These are phyloP conservation scores for Patella pellucida DNA, from an alignment of 2,888 invertebrate genomes.

Conservation along the genomic window DNA sequence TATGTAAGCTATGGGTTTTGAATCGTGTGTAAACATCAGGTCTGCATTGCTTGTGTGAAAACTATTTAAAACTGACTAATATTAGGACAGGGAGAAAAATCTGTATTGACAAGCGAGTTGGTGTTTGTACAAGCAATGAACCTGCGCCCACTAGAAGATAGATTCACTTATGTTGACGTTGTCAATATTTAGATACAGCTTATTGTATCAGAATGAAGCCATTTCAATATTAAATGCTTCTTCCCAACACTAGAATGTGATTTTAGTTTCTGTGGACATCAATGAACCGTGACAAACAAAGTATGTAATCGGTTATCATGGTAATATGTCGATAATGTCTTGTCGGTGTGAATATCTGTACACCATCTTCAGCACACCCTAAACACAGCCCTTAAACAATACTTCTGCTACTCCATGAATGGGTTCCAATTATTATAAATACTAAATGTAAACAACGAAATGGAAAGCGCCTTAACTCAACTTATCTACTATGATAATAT, in stretches of 20 bases:
- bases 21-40: background rate
- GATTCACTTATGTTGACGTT: background rate
- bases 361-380: too few relatives aligned
- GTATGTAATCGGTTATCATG: too few relatives aligned
- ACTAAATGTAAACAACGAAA: too few relatives aligned
- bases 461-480: too few relatives aligned
- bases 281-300: too few relatives aligned
- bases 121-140: constrained; percentile 2
- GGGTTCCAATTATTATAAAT: too few relatives aligned
- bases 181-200: constrained; percentile 4
- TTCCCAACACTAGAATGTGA: background rate
- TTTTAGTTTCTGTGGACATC: background rate
- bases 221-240: background rate
- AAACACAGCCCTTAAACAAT: too few relatives aligned
- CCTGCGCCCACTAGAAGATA: background rate
- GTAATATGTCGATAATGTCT: too few relatives aligned
- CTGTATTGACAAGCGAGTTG: background rate
- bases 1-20: constrained; percentile 2
- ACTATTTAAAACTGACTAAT: constrained; percentile 5
- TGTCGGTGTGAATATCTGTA: too few relatives aligned
- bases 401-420: too few relatives aligned
- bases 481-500: too few relatives aligned
- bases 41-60: constrained; percentile 6
- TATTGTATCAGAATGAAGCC: constrained; percentile 1
- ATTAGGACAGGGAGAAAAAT: background rate